A percentile compares a stretch with the other conserved stretches of the same genome.
phyloP scores from a whole-genome alignment of 2,797 vertebrate species.

The Pitangus sulphuratus region DNA sequence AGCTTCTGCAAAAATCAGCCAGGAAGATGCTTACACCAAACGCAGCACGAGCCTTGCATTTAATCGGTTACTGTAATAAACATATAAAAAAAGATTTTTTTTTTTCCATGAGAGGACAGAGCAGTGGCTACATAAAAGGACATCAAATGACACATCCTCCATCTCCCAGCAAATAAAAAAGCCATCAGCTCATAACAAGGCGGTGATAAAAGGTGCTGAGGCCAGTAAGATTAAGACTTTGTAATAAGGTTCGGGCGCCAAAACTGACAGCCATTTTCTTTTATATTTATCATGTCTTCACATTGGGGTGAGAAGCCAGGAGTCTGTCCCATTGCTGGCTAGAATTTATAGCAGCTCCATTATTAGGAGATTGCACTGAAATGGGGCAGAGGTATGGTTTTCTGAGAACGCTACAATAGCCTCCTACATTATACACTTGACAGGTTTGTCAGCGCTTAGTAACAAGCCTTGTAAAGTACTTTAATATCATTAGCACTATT shows the following conservation, averaged over 20 bases:
- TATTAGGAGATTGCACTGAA: conserved; percentile 90
- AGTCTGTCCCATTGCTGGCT: conserved; percentile 87
- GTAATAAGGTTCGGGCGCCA: conserved; percentile 88
- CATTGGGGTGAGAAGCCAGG: conserved; percentile 88
- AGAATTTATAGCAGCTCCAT: conserved; percentile 94
- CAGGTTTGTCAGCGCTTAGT: conserved; percentile 94
- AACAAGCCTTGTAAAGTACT: conserved; percentile 93
- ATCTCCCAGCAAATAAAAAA: conserved; percentile 90
- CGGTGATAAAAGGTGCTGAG: conserved; percentile 91
- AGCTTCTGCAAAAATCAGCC: conserved; percentile 35
- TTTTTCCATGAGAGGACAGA: conserved; percentile 80
- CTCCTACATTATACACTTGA: conserved; percentile 94
- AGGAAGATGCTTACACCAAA: conserved; percentile 44
- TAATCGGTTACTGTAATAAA: conserved; percentile 83
- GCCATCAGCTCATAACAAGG: conserved; percentile 90
- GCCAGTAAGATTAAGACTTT: conserved; percentile 92
- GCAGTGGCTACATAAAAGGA: conserved; percentile 85
- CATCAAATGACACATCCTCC: conserved; percentile 88
- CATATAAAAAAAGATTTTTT: conserved; percentile 76
- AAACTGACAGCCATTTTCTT: conserved; percentile 91
- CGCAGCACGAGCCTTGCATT: conserved; percentile 63
- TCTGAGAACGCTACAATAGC: conserved; percentile 89
- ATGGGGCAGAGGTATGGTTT: conserved; percentile 89
- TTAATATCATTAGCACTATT: conserved; percentile 98
- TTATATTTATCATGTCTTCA: conserved; percentile 93